Conservation (phyloP, 1,140 invertebrate genomes). For the Atta texana region DNA sequence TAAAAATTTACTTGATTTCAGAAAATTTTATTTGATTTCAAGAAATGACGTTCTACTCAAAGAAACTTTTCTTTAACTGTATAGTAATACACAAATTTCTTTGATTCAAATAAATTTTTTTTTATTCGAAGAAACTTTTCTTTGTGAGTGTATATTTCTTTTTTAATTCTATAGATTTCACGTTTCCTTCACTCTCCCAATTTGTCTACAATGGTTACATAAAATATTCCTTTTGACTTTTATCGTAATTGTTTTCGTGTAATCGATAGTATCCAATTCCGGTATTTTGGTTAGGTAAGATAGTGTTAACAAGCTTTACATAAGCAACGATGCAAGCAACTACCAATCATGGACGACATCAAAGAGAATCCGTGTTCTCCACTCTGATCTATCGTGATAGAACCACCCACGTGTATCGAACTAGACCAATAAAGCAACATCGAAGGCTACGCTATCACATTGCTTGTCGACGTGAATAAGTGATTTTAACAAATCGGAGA, state of each 20-base stretch:
- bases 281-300: slow-evolving; percentile 54
- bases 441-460: background rate
- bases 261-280: slow-evolving; percentile 44
- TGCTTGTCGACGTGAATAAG: background rate
- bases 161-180: slow-evolving; percentile 2
- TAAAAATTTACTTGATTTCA: too few relatives aligned
- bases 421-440: slow-evolving; percentile 41
- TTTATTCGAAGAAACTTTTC: too few relatives aligned
- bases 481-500: background rate
- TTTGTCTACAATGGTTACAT: background rate
- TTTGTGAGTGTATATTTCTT: background rate
- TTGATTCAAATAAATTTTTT: too few relatives aligned
- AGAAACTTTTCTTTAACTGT: too few relatives aligned
- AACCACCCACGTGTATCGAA: slow-evolving; percentile 29
- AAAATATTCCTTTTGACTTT: slow-evolving; percentile 36
- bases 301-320: slow-evolving; percentile 76
- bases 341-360: slow-evolving; percentile 65
- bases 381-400: slow-evolving; percentile 45
- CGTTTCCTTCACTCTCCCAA: background rate
- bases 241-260: slow-evolving; percentile 42
- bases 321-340: slow-evolving; percentile 68
- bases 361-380: slow-evolving; percentile 63
- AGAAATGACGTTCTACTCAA: too few relatives aligned
- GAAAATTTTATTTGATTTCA: too few relatives aligned
- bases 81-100: too few relatives aligned